Base-by-base conservation (phyloP, 2,888 invertebrate species). In the Diarsia dahlii region DNA sequence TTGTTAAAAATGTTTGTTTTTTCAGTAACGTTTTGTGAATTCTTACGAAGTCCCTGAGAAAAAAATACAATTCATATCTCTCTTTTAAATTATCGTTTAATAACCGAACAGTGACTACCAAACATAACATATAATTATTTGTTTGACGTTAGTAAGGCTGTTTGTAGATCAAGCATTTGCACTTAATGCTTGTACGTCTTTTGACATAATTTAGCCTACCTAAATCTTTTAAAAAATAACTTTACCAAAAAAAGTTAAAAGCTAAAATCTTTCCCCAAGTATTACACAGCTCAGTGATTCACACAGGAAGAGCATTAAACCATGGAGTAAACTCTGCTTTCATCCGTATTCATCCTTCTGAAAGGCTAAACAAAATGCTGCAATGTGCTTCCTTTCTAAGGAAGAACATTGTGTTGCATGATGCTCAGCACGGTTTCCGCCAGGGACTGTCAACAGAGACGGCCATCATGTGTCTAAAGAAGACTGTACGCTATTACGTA, bases 311-410 rank as follows among this genome's bases (percentile, higher is more conserved):
- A 15, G 34, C 56, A 74, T 63, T 69, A 77, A 81, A 54, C 54
- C 20, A 34, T 45, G 64, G 48, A 68, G 45, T 76, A 77, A 81
- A 71, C 58, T 48, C 34, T 46, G 12, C 23, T 71, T 70, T 20
- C 45, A 68, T 68, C 60, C 54, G 52, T n/a, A 70, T 80, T 85
- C 74, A 83, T 65, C 54, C 67, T 71, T 23, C 67, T 84, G 75
- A 81, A 81, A 84, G 48, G 63, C 56, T 64, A 81, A 78, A 83
- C 62, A 80, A 78, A n/a, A n/a, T n/a, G n/a, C n/a, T n/a, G n/a
- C n/a, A n/a, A n/a, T n/a, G n/a, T n/a, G n/a, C n/a, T n/a, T n/a
- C n/a, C n/a, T n/a, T n/a, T n/a, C n/a, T n/a, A n/a, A n/a, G n/a
- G n/a, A n/a, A n/a, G n/a, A n/a, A n/a, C n/a, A n/a, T n/a, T n/a